Percentiles rank a stretch among this genome's conserved stretches.
phyloP scores from a whole-genome alignment of 1,140 invertebrate genomes.

The Scaptomyza pallida region DNA sequence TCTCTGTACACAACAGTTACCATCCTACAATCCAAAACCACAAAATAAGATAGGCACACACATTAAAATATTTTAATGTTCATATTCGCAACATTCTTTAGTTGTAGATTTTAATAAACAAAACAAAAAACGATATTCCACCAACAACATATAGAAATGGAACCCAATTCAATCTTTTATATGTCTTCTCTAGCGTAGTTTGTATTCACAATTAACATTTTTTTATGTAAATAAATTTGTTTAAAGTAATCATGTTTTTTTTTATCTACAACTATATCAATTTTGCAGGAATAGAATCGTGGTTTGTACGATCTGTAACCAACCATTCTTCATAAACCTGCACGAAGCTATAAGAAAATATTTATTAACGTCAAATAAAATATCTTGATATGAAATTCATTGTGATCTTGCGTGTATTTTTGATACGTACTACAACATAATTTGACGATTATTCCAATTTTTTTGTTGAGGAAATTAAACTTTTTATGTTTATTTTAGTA shows the following conservation, averaged over 20 bases:
- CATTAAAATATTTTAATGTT: slow-evolving; percentile 3
- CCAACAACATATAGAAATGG: slow-evolving; percentile 32
- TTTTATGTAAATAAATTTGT: slow-evolving; percentile 67
- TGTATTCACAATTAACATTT: slow-evolving; percentile 48
- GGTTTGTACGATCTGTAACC: not conserved
- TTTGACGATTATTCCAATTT: no score
- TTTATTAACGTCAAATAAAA: slow-evolving; percentile 1
- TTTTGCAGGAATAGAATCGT: not conserved
- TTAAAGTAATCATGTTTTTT: slow-evolving; percentile 38
- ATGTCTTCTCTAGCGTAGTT: slow-evolving; percentile 62
- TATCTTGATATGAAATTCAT: not conserved
- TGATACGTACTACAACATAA: no score
- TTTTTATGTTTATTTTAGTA: slow-evolving; percentile 17
- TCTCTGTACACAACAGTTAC: slow-evolving; percentile 1
- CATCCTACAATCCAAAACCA: not conserved
- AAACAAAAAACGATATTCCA: slow-evolving; percentile 50
- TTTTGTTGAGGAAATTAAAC: no score
- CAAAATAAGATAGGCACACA: not conserved
- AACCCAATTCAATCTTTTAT: slow-evolving; percentile 18
- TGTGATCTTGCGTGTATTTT: not conserved
- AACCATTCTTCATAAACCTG: not conserved
- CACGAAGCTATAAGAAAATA: not conserved
- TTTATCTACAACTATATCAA: not conserved
- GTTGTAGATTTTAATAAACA: slow-evolving; percentile 44
- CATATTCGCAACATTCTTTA: slow-evolving; percentile 62